A percentile compares a stretch with the other conserved stretches of the same genome.
These are phyloP conservation scores for Agriopis aurantiaria DNA, from an alignment of 2,888 invertebrate genomes.

Conservation along the genomic window DNA sequence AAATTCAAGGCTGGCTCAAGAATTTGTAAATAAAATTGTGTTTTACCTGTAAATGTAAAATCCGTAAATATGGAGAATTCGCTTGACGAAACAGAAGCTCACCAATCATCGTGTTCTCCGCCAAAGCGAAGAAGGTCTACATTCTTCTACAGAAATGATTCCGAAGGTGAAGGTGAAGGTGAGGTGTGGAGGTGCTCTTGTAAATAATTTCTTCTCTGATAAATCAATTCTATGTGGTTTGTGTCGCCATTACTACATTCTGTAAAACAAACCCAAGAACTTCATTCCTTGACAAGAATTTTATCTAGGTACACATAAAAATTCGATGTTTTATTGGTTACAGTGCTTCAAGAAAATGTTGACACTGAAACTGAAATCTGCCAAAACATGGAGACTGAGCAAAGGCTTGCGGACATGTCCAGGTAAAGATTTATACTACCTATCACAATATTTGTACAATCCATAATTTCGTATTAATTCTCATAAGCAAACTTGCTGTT, in stretches of 20 bases:
- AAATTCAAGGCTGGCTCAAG: not conserved
- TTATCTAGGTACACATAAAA: not conserved
- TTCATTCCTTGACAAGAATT: not conserved
- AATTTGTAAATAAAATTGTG: conserved; percentile 14
- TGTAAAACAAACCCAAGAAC: not conserved
- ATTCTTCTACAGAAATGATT: conserved; percentile 78
- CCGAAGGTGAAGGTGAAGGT: no score
- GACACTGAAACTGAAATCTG: conserved; percentile 49
- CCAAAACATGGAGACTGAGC: conserved; percentile 54
- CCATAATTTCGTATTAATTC: not conserved
- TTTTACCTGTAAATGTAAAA: conserved; percentile 15
- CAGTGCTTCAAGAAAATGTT: conserved; percentile 65
- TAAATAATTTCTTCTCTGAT: not conserved
- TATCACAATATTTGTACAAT: not conserved
- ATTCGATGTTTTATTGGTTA: conserved; percentile 44
- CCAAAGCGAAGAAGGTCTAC: conserved; percentile 78
- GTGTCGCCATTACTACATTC: not conserved
- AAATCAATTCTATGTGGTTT: not conserved
- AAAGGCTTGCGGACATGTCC: conserved; percentile 57
- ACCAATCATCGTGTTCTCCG: conserved; percentile 71
- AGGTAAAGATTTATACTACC: conserved; percentile 53
- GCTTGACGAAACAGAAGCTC: conserved; percentile 60
- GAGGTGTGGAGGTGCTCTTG: conserved; percentile 26
- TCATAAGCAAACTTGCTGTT: not conserved
- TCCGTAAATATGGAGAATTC: conserved; percentile 67